These are phyloP conservation scores for Gyps fulvus DNA, from an alignment of 2,113 vertebrate genomes.

Conservation along the genomic window DNA sequence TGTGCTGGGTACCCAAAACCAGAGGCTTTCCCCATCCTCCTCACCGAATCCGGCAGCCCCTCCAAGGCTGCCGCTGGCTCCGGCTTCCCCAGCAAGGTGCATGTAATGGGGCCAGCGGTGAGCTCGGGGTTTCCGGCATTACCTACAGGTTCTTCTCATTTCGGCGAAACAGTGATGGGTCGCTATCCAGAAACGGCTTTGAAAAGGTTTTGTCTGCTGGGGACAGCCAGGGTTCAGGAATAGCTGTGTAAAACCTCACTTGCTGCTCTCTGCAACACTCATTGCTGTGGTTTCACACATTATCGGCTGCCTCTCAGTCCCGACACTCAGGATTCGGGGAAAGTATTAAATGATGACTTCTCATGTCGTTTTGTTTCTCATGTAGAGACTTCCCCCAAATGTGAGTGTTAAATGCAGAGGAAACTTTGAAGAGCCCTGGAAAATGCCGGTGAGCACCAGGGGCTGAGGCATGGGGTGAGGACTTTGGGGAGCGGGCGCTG, in stretches of 20 bases:
- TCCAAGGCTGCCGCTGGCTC: background rate
- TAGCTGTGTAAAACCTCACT: conserved; percentile 45
- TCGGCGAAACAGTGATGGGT: background rate
- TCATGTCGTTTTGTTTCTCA: background rate
- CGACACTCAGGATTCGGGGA: conserved; percentile 52
- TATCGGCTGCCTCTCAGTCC: conserved; percentile 1
- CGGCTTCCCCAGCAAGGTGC: background rate
- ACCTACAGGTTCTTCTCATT: conserved; percentile 32
- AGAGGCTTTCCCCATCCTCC: background rate
- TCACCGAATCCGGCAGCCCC: background rate
- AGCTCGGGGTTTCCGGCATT: conserved; percentile 10
- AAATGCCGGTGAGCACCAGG: background rate
- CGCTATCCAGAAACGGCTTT: conserved; percentile 33
- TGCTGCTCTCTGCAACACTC: conserved; percentile 14
- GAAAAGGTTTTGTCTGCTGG: background rate
- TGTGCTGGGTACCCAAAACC: background rate
- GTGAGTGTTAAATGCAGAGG: background rate
- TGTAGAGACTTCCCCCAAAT: background rate
- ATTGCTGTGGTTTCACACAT: conserved; percentile 62
- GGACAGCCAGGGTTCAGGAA: conserved; percentile 53
- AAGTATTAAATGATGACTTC: conserved; percentile 33
- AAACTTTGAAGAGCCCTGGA: conserved; percentile 9
- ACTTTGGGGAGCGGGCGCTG: background rate
- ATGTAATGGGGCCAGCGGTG: background rate
- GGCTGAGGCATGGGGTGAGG: background rate